Evolutionary conservation across 2,888 invertebrate genomes (phyloP), one percentile per base, ranked within the genome.

Genomic region (Cephus sareptanus): DNA sequence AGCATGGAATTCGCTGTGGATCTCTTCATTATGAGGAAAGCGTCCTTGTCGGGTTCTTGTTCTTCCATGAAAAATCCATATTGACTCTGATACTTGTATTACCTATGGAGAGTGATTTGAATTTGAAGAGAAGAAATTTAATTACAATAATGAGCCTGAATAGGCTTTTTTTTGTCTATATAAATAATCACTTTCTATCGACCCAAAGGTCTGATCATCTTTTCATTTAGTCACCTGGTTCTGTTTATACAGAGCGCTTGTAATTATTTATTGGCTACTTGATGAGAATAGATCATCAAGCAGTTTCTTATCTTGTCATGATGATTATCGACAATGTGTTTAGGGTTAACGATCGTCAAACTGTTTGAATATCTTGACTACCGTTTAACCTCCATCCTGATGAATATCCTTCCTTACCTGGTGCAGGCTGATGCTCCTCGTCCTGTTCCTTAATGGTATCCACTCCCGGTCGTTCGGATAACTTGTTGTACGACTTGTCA

Each of bases 401-500:
- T 56, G 40, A 56, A 56, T 56, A 56, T 56, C 40, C 40, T 56
- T 9, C 40, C 40, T 56, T 23, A 23, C 40, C 23, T 23, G 23
- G 40, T 23, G 40, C 40, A 23, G 40, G 23, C 40, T 56, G 40
- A 56, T 56, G 40, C 40, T 56, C 40, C 40, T 56, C 40, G 40
- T 56, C 40, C 40, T 23, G 40, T 23, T 56, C 40, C 40, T 56
- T 56, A 56, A 56, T 56, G 40, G 40, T 23, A 56, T 56, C 40
- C 40, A 56, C 23, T 56, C 40, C 40, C 23, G 15, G 31, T 71
- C 71, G 71, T 6, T 71, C 2, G 31, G 71, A 34, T 33, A 71
- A 71, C 31, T 71, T 71, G 71, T 33, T 33, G 71, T 33, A 34
- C 71, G 31, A 71, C 71, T 71, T 71, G 71, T 71, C 71, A 71